Evolutionary conservation across 2,888 invertebrate genomes (phyloP).

Genomic region (Thera obeliscata): DNA sequence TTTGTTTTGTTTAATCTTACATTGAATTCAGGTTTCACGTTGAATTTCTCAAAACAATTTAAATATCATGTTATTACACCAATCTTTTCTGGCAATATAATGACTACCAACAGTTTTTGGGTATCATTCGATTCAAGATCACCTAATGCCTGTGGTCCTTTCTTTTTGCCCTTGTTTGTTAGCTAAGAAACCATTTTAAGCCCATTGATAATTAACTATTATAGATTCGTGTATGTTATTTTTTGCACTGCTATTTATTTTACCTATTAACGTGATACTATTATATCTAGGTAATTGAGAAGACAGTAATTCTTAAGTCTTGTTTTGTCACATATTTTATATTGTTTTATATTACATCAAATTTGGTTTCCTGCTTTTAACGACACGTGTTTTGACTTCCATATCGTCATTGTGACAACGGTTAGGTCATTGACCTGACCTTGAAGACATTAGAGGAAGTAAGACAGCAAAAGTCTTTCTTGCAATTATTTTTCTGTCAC

Average conservation of each 20-base stretch:
- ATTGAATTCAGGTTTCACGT: conserved; percentile 7
- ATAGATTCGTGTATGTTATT: not conserved
- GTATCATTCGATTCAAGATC: conserved; percentile 8
- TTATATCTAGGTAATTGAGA: too few species aligned
- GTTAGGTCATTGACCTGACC: conserved; percentile 26
- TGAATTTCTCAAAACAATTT: conserved; percentile 26
- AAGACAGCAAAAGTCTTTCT: conserved; percentile 20
- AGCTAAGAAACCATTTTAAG: not conserved
- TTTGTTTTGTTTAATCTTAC: conserved; percentile 13
- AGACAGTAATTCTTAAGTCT: not conserved
- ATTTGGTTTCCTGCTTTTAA: conserved; percentile 23
- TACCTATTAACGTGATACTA: too few species aligned
- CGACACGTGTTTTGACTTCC: conserved; percentile 20
- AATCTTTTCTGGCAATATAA: conserved; percentile 15
- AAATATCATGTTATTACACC: conserved; percentile 13
- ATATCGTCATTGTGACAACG: conserved; percentile 18
- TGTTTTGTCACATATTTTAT: not conserved
- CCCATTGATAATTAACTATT: not conserved
- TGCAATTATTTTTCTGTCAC: conserved; percentile 16
- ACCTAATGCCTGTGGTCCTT: not conserved
- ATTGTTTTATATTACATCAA: conserved; percentile 8
- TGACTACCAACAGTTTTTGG: conserved; percentile 4
- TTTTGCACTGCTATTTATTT: not conserved
- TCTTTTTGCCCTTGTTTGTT: conserved; percentile 9
- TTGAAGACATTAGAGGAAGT: conserved; percentile 24